phyloP scores from a whole-genome alignment of 2,797 vertebrate genomes.

The Chelidonichthys spinosus region DNA sequence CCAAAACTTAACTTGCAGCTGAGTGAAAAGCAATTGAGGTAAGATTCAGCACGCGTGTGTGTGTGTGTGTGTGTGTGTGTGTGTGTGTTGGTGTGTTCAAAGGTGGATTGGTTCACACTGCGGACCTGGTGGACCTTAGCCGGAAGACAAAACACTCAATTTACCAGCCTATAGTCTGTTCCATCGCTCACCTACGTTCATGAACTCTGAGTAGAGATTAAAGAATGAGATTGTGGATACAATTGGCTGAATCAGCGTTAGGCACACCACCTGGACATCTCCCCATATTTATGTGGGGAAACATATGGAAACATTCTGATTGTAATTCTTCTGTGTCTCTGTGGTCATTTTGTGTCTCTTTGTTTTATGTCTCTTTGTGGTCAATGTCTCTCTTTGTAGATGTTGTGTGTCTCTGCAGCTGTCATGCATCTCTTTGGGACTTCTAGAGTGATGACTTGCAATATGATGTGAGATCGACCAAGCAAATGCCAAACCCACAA shows the following conservation, averaged over 20 bases:
- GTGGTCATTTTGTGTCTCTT: neutral
- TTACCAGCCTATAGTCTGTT: neutral
- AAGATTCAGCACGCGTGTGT: too few species aligned
- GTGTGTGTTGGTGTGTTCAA: neutral
- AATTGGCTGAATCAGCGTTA: neutral
- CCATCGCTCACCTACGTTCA: neutral
- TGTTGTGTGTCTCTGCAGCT: neutral
- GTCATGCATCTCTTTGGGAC: neutral
- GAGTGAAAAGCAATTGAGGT: neutral
- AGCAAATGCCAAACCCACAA: conserved; percentile 1
- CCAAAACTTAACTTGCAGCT: neutral
- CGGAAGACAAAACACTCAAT: neutral
- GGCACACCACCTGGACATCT: conserved; percentile 17
- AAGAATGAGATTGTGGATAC: neutral
- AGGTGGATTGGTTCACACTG: neutral
- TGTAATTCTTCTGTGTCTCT: too few species aligned
- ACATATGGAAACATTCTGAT: too few species aligned
- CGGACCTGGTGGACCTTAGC: neutral
- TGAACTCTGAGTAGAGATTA: neutral
- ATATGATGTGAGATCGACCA: conserved; percentile 14
- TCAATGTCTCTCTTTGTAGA: neutral
- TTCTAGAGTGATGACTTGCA: neutral
- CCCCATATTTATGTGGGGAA: neutral
- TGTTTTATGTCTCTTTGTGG: too few species aligned
- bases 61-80: neutral